These are phyloP conservation scores for Herminia tarsipennalis DNA, from an alignment of 2,888 invertebrate genomes.

Conservation along the genomic window DNA sequence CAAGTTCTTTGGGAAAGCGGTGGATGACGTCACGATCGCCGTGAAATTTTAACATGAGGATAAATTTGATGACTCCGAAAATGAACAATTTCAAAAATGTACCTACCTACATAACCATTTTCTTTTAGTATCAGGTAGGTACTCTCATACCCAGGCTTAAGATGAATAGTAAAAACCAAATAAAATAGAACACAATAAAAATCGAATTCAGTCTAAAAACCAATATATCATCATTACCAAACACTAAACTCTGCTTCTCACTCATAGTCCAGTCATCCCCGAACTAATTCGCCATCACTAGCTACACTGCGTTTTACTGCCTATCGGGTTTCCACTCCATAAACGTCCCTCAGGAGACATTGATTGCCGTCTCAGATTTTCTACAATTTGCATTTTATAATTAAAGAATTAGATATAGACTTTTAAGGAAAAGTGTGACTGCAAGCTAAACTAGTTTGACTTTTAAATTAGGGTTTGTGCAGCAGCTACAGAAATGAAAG, in stretches of 20 bases:
- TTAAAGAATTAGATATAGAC: slow-evolving; percentile 74
- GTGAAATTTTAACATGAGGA: no score
- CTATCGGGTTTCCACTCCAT: slow-evolving; percentile 80
- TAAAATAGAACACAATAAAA: no score
- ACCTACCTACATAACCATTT: no score
- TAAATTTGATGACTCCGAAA: no score
- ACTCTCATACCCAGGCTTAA: no score
- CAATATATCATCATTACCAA: neutral
- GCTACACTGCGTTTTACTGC: slow-evolving; percentile 55
- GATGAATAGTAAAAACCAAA: no score
- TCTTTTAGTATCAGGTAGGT: no score
- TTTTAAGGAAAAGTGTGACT: neutral
- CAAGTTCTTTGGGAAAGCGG: no score
- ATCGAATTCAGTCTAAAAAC: slow-evolving; percentile 1
- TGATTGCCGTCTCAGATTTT: slow-evolving; percentile 64
- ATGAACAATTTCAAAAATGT: no score
- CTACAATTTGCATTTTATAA: slow-evolving; percentile 82
- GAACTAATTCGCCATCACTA: slow-evolving; percentile 51
- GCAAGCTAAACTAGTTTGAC: neutral
- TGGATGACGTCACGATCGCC: no score
- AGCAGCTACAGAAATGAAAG: neutral
- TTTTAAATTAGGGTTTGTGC: neutral
- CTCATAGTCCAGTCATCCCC: slow-evolving; percentile 13
- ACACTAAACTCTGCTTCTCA: slow-evolving; percentile 1
- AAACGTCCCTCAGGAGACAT: slow-evolving; percentile 69